Evolutionary conservation across 2,113 vertebrate genomes (phyloP).

Genomic region (Edolisoma coerulescens): DNA sequence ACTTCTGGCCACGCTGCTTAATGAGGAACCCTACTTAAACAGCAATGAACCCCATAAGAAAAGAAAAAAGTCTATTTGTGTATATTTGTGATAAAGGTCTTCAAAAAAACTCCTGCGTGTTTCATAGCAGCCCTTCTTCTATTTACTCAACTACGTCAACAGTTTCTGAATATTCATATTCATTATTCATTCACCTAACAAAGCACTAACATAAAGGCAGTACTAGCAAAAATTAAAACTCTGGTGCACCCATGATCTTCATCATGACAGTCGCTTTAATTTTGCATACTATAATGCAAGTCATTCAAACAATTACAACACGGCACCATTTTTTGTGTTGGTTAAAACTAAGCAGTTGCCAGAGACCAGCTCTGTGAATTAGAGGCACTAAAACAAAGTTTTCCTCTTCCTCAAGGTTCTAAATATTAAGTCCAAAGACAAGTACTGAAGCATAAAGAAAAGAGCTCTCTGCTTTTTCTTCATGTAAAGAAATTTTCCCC

Average conservation of each 20-base stretch:
- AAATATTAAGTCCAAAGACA: background rate
- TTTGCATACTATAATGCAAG: background rate
- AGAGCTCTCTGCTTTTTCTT: background rate
- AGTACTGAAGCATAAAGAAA: background rate
- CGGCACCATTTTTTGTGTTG: rapidly evolving
- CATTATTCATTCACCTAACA: background rate
- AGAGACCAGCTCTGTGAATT: background rate
- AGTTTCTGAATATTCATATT: background rate
- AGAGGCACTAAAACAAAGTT: background rate
- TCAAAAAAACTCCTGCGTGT: background rate
- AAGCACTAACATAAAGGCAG: background rate
- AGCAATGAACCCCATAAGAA: background rate
- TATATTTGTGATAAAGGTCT: background rate
- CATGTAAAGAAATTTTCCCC: background rate
- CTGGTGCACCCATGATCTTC: background rate
- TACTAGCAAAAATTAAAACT: background rate
- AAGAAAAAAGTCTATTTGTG: background rate
- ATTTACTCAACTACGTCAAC: background rate
- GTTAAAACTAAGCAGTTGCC: background rate
- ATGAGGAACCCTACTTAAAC: background rate
- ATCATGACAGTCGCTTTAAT: background rate
- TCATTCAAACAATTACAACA: background rate
- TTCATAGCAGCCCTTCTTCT: background rate
- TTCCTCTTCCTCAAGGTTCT: background rate
- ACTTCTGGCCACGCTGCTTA: background rate